A percentile compares a stretch with the other conserved stretches of the same genome.
Evolutionary conservation across 2,113 vertebrate species (phyloP).

Genomic region (Corythoichthys intestinalis): DNA sequence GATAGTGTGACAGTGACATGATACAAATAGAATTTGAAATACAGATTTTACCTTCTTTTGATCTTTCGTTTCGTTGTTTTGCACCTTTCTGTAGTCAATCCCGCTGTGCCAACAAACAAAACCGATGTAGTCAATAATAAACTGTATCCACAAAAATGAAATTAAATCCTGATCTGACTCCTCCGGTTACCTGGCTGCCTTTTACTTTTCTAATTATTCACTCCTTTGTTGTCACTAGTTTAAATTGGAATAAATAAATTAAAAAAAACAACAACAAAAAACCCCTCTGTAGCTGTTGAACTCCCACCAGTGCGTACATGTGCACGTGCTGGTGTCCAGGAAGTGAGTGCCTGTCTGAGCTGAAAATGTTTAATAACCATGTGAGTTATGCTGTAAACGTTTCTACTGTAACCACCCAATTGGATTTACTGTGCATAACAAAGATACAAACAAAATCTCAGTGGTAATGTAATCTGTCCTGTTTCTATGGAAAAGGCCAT

Average conservation of each 20-base stretch:
- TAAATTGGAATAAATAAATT: slow-evolving; percentile 23
- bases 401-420: not conserved
- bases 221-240: slow-evolving; percentile 19
- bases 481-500: slow-evolving; percentile 44
- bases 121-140: not conserved
- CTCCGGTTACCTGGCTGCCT: not conserved
- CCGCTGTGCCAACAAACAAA: not conserved
- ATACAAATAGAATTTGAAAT: not conserved
- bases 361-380: not conserved
- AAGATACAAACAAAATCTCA: slow-evolving; percentile 23
- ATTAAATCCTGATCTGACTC: not conserved
- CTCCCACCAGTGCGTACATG: slow-evolving; percentile 4
- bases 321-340: slow-evolving; percentile 11
- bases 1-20: not conserved
- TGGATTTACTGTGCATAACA: not conserved
- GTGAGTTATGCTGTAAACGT: slow-evolving; percentile 2
- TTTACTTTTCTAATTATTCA: slow-evolving; percentile 9
- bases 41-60: slow-evolving; percentile 16
- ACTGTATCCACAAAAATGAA: not conserved
- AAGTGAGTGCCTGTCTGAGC: not conserved
- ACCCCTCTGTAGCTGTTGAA: not conserved
- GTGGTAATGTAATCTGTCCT: slow-evolving; percentile 12
- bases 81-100: not conserved
- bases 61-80: slow-evolving; percentile 4
- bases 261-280: slow-evolving; percentile 1